Percentiles rank a stretch among this genome's conserved stretches.
Evolutionary conservation across 1,140 invertebrate genomes (phyloP).

Genomic region (Pemphigus obesinymphae): DNA sequence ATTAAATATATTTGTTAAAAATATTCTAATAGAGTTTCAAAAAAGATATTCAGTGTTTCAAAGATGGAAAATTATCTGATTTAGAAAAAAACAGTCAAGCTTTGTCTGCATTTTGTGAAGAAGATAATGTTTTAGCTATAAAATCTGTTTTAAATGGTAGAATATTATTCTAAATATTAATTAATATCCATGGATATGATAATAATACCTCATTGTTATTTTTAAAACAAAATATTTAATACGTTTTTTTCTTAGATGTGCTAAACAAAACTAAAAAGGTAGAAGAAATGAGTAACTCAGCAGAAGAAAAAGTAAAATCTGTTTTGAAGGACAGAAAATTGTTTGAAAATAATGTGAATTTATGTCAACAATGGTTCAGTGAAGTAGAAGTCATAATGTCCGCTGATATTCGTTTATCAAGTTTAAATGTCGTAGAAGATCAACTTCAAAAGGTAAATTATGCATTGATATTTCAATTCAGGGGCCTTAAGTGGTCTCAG

Average conservation of each 20-base stretch:
- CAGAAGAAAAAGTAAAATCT: slow-evolving; percentile 61
- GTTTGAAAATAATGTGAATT: slow-evolving; percentile 74
- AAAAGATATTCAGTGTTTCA: slow-evolving; percentile 17
- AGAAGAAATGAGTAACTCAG: slow-evolving; percentile 46
- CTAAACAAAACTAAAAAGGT: not conserved
- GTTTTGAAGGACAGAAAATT: slow-evolving; percentile 64
- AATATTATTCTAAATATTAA: not conserved
- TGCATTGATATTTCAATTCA: not conserved
- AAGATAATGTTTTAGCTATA: not conserved
- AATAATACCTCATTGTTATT: not conserved
- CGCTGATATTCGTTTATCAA: slow-evolving; percentile 70
- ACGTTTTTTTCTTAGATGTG: not conserved
- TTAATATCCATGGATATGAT: no score
- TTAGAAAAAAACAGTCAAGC: slow-evolving; percentile 30
- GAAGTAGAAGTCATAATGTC: slow-evolving; percentile 80
- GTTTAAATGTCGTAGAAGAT: slow-evolving; percentile 74
- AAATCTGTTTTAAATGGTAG: not conserved
- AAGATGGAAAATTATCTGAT: slow-evolving; percentile 13
- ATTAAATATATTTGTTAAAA: not conserved
- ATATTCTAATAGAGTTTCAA: slow-evolving; percentile 10
- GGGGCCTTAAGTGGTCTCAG: no score
- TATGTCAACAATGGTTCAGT: slow-evolving; percentile 77
- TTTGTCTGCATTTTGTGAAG: not conserved
- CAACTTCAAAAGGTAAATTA: slow-evolving; percentile 65
- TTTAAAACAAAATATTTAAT: not conserved